phyloP scores from a whole-genome alignment of 2,888 invertebrate genomes.

The Ischnus inquisitorius region DNA sequence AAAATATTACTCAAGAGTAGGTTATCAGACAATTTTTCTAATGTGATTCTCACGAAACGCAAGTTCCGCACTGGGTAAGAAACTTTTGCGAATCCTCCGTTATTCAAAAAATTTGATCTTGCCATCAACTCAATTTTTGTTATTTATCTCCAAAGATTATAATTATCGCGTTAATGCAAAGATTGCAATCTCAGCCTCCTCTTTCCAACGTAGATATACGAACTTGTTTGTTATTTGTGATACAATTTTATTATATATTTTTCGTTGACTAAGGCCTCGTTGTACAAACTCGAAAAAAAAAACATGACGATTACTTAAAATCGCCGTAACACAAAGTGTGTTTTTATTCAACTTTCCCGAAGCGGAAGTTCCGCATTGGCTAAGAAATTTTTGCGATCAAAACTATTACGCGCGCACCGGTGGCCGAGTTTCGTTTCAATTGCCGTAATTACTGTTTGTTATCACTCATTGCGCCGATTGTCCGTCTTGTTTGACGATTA shows the following conservation, averaged over 20 bases:
- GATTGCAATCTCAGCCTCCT: too few species aligned
- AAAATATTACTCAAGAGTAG: background rate
- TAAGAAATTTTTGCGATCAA: background rate
- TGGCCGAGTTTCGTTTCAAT: slow-evolving; percentile 69
- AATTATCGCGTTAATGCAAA: too few species aligned
- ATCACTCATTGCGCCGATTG: slow-evolving; percentile 76
- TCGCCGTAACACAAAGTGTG: background rate
- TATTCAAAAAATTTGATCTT: too few species aligned
- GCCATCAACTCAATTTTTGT: too few species aligned
- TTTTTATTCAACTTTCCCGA: background rate
- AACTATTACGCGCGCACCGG: background rate
- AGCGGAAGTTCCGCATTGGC: background rate
- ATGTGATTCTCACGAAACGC: background rate
- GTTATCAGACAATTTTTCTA: background rate
- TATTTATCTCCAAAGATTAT: too few species aligned
- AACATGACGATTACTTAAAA: background rate
- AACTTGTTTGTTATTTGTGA: too few species aligned
- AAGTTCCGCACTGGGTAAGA: too few species aligned
- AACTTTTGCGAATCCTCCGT: background rate
- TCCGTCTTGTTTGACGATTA: slow-evolving; percentile 71
- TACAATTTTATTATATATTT: too few species aligned
- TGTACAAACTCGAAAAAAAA: background rate
- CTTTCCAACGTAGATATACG: too few species aligned
- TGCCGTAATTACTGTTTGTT: slow-evolving; percentile 76
- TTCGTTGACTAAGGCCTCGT: background rate